Conservation (phyloP, 2,888 invertebrate genomes). For the Limulus polyphemus region DNA sequence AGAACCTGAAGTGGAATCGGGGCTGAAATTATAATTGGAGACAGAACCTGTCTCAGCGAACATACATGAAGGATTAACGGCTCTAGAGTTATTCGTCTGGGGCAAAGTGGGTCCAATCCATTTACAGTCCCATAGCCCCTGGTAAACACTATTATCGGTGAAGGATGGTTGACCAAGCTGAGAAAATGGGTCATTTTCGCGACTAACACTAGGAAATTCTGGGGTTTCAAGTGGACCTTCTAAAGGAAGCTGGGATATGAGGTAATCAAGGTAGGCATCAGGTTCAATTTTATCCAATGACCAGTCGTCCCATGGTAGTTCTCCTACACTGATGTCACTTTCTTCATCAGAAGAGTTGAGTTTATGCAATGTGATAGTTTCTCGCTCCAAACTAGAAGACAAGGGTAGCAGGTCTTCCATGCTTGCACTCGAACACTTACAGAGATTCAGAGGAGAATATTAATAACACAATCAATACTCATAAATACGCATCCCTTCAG, state of each 20-base stretch:
- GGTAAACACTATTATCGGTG: background rate
- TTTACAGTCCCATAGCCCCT: background rate
- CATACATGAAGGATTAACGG: no score
- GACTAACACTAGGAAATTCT: background rate
- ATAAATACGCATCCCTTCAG: no score
- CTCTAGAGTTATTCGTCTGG: no score
- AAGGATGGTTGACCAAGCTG: no score
- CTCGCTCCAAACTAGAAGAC: slow-evolving; percentile 32
- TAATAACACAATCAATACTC: no score
- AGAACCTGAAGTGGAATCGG: no score
- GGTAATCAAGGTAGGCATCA: slow-evolving; percentile 9
- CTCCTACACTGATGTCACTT: slow-evolving; percentile 3
- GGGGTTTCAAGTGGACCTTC: background rate
- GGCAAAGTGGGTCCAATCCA: background rate
- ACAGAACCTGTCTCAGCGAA: no score
- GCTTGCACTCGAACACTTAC: no score
- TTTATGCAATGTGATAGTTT: slow-evolving; percentile 33
- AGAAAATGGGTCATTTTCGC: no score
- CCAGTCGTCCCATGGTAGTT: slow-evolving; percentile 2
- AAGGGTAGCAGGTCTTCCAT: slow-evolving; percentile 32
- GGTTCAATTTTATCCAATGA: slow-evolving; percentile 7
- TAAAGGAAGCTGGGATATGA: slow-evolving; percentile 1
- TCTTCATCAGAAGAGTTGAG: slow-evolving; percentile 34
- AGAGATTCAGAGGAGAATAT: no score
- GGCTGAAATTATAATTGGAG: no score